A percentile compares a stretch with the other conserved stretches of the same genome.
Evolutionary conservation across 2,113 vertebrate genomes (phyloP).

Genomic region (Rhinolophus sinicus): DNA sequence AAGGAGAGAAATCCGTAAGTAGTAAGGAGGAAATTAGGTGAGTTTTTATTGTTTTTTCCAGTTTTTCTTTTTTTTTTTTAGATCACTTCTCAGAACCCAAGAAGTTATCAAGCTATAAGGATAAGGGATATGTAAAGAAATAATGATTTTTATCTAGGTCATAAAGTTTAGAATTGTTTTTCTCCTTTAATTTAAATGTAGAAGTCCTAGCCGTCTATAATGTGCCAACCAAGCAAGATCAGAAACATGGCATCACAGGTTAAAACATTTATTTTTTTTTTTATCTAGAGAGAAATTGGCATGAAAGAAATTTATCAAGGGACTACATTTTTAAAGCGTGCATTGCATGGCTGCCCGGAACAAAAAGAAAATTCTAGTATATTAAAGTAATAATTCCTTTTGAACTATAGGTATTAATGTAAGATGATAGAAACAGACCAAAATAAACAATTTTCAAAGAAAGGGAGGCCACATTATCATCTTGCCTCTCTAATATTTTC

Average conservation of each 20-base stretch:
- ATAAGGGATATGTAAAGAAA: conserved; percentile 58
- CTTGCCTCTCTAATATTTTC: conserved; percentile 31
- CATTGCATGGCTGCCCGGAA: neutral
- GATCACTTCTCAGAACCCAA: conserved; percentile 57
- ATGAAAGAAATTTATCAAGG: conserved; percentile 69
- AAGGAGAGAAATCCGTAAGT: conserved; percentile 44
- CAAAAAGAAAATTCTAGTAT: conserved; percentile 62
- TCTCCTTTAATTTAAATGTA: conserved; percentile 57
- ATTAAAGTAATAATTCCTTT: conserved; percentile 79
- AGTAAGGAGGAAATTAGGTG: conserved; percentile 50
- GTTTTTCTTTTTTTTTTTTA: neutral
- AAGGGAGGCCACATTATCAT: conserved; percentile 32
- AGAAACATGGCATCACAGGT: conserved; percentile 31
- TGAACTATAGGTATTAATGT: conserved; percentile 67
- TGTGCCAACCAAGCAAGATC: conserved; percentile 18
- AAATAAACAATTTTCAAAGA: conserved; percentile 73
- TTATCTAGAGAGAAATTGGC: conserved; percentile 64
- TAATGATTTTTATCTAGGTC: conserved; percentile 56
- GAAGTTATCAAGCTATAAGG: conserved; percentile 53
- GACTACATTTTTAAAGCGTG: conserved; percentile 50
- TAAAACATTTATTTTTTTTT: conserved; percentile 65
- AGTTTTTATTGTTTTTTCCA: neutral
- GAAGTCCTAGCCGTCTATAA: neutral
- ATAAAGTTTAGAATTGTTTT: conserved; percentile 65
- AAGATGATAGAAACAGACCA: conserved; percentile 64